These are phyloP conservation scores for Eupithecia centaureata DNA, from an alignment of 2,888 invertebrate genomes.

Conservation along the genomic window DNA sequence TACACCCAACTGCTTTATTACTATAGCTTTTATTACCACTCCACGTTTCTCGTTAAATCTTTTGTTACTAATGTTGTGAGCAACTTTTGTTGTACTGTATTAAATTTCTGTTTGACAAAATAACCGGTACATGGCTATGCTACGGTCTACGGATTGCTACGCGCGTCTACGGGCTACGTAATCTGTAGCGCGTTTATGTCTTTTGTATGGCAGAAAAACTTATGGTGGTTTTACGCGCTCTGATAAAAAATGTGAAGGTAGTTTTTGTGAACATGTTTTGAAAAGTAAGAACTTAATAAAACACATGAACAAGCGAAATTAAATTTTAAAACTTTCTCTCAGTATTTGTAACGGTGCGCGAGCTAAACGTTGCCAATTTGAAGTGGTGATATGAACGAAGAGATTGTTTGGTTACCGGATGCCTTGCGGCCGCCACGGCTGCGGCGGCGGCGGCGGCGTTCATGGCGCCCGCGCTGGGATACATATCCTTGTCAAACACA, in stretches of 20 bases:
- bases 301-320: neutral
- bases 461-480: constrained; percentile 92
- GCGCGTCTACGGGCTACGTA: constrained; percentile 27
- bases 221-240: constrained; percentile 34
- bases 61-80: constrained; percentile 43
- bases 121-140: constrained; percentile 10
- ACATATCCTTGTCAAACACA: constrained; percentile 87
- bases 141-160: constrained; percentile 25
- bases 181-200: constrained; percentile 39
- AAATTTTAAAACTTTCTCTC: constrained; percentile 19
- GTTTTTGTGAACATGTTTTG: neutral
- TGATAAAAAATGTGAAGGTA: constrained; percentile 31
- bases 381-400: constrained; percentile 24
- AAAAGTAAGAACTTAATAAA: neutral
- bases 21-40: constrained; percentile 58
- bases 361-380: constrained; percentile 29
- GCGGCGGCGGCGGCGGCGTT: constrained; percentile 94
- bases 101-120: constrained; percentile 11
- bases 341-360: constrained; percentile 22
- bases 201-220: constrained; percentile 43
- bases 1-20: constrained; percentile 56
- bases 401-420: constrained; percentile 88
- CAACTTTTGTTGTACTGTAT: constrained; percentile 40
- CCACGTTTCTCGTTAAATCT: constrained; percentile 44
- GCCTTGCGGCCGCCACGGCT: constrained; percentile 92